Base-by-base conservation (phyloP, 2,888 invertebrate genomes). In the Galeopsomyia nigrocyanea region DNA sequence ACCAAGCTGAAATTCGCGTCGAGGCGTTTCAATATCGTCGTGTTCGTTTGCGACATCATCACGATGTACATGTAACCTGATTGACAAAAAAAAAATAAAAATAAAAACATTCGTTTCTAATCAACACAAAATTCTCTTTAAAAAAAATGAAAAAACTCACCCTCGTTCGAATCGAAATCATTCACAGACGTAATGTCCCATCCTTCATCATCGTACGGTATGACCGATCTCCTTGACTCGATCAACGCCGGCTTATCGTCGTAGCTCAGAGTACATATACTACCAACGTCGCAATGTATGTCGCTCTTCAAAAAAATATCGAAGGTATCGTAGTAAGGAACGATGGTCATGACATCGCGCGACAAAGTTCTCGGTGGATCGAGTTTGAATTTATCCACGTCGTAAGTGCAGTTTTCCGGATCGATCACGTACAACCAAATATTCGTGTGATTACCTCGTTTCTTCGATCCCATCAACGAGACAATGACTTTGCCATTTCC, bases 341-440 rank as follows among this genome's bases (percentile, higher is more conserved):
- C 57, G 3, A 73, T 21, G 6, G 19, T n/a, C 14, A 69, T 51
- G 10, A 19, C 1, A 10, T 66, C 46, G 0, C 60, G 39, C 0
- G 31, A 51, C 6, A 10, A 0, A 0, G 22, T 14, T 0, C 16
- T 9, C 2, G 62, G 31, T 13, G 31, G 26, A n/a, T 69, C 56
- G 9, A 73, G 10, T 6, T 2, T 17, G 2, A 73, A 66, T 22
- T 66, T 66, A 19, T 31, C 47, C 3, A 31, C 3, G 9, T 31
- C 16, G 31, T 62, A 53, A 10, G 17, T 62, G 39, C 69, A 73
- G 2, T 51, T 56, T 14, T 50, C 49, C 1, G 69, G 65, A 19
- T 73, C 62, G 14, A 69, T 62, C 3, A 57, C 26, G 49, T 69
- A 69, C n/a, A 73, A 3, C 73, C 69, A 73, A 0, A 73, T 50